Percentiles rank a stretch among this genome's conserved stretches.
phyloP scores from a whole-genome alignment of 2,888 invertebrate genomes.

The Xanthia icteritia region DNA sequence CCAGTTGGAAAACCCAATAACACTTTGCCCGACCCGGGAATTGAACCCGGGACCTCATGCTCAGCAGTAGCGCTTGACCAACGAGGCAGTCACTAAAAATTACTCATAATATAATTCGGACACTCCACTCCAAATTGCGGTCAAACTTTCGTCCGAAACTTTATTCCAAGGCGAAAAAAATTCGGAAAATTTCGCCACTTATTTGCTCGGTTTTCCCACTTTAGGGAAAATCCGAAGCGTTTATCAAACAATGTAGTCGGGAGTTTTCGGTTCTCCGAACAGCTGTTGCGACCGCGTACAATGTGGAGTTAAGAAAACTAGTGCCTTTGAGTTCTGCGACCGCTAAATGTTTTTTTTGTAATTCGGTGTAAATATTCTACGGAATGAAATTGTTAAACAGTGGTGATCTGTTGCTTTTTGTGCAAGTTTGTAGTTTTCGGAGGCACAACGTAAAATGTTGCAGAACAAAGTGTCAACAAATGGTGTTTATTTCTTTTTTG shows the following conservation, averaged over 20 bases:
- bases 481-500: too few species aligned
- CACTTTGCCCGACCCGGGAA: too few species aligned
- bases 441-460: neutral
- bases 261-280: conserved; percentile 44
- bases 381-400: conserved; percentile 27
- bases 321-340: conserved; percentile 2
- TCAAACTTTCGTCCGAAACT: conserved; percentile 50
- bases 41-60: too few species aligned
- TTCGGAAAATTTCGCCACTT: conserved; percentile 41
- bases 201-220: conserved; percentile 43
- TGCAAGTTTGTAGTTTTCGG: neutral
- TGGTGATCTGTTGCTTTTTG: neutral
- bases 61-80: too few species aligned
- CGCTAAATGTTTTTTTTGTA: conserved; percentile 2
- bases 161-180: conserved; percentile 44
- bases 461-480: neutral
- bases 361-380: neutral
- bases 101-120: conserved; percentile 25
- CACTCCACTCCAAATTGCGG: conserved; percentile 40
- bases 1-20: too few species aligned
- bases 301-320: conserved; percentile 47
- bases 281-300: conserved; percentile 38
- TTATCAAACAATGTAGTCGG: conserved; percentile 52
- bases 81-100: conserved; percentile 15
- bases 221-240: conserved; percentile 37